Evolutionary conservation across 2,113 vertebrate genomes (phyloP).

Genomic region (Lonchura striata): DNA sequence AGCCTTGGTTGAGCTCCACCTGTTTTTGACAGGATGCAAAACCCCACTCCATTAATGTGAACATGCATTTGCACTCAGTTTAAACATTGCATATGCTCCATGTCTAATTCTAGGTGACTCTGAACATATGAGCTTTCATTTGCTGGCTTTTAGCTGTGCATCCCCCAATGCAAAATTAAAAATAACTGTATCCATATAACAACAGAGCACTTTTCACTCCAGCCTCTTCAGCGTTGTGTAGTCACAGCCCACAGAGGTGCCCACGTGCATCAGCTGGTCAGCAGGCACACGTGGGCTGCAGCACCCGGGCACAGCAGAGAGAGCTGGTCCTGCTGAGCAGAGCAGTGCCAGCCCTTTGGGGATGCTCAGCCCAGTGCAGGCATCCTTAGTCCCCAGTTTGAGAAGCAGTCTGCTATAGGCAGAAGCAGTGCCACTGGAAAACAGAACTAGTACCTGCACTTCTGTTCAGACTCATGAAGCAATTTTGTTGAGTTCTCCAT

Average conservation of each 20-base stretch:
- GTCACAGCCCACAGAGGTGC: neutral
- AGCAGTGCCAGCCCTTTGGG: accelerated
- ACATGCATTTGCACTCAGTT: slow-evolving; percentile 35
- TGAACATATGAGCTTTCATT: slow-evolving; percentile 2
- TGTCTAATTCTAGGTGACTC: slow-evolving; percentile 47
- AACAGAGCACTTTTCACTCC: neutral
- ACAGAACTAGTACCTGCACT: neutral
- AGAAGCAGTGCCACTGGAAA: neutral
- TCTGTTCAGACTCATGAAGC: neutral
- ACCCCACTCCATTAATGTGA: neutral
- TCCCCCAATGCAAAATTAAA: slow-evolving; percentile 44
- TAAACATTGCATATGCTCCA: neutral
- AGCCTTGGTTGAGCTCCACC: neutral
- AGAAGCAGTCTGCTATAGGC: neutral
- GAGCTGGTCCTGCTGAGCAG: neutral
- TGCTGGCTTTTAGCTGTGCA: slow-evolving; percentile 16
- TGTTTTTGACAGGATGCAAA: neutral
- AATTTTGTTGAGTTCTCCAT: neutral
- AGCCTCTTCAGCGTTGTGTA: neutral
- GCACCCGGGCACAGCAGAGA: neutral
- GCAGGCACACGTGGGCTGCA: accelerated
- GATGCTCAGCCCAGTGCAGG: neutral
- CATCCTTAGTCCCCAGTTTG: accelerated
- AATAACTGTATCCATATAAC: neutral
- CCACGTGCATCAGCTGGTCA: too few relatives aligned